These are phyloP conservation scores for Xanthostigma xanthostigma DNA, from an alignment of 2,888 invertebrate species.

Conservation along the genomic window DNA sequence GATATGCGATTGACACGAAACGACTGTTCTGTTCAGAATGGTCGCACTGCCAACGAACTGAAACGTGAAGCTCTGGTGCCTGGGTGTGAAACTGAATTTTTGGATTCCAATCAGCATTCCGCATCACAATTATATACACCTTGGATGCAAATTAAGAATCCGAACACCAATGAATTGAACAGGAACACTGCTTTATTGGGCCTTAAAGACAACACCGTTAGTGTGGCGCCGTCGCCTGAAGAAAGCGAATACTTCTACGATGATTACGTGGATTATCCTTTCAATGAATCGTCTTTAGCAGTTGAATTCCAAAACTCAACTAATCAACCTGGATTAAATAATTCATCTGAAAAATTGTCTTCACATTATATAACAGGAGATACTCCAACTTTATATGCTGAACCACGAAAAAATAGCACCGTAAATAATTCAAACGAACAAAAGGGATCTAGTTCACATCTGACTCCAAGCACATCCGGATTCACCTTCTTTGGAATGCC, in stretches of 20 bases:
- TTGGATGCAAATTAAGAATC: slow-evolving; percentile 30
- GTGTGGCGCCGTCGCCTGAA: slow-evolving; percentile 46
- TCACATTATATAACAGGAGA: slow-evolving; percentile 37
- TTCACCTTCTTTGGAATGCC: slow-evolving; percentile 81
- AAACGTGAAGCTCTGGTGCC: slow-evolving; percentile 43
- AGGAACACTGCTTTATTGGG: slow-evolving; percentile 32
- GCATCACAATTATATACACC: slow-evolving; percentile 42
- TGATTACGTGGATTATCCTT: slow-evolving; percentile 65
- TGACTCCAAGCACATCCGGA: slow-evolving; percentile 40
- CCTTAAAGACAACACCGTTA: slow-evolving; percentile 32
- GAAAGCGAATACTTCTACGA: slow-evolving; percentile 74
- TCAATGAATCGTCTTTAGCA: slow-evolving; percentile 35
- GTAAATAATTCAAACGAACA: slow-evolving; percentile 9
- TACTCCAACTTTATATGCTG: slow-evolving; percentile 44
- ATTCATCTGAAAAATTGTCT: slow-evolving; percentile 16
- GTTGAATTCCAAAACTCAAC: slow-evolving; percentile 16
- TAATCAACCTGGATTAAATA: slow-evolving; percentile 3
- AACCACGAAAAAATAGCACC: slow-evolving; percentile 23
- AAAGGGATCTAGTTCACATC: slow-evolving; percentile 7
- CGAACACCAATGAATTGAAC: slow-evolving; percentile 27
- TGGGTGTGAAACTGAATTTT: slow-evolving; percentile 55
- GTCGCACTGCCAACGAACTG: slow-evolving; percentile 23
- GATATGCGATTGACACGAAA: slow-evolving; percentile 53
- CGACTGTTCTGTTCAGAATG: slow-evolving; percentile 39
- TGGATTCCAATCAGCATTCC: slow-evolving; percentile 27